phyloP scores from a whole-genome alignment of 1,140 invertebrate genomes.

The Atta cephalotes region DNA sequence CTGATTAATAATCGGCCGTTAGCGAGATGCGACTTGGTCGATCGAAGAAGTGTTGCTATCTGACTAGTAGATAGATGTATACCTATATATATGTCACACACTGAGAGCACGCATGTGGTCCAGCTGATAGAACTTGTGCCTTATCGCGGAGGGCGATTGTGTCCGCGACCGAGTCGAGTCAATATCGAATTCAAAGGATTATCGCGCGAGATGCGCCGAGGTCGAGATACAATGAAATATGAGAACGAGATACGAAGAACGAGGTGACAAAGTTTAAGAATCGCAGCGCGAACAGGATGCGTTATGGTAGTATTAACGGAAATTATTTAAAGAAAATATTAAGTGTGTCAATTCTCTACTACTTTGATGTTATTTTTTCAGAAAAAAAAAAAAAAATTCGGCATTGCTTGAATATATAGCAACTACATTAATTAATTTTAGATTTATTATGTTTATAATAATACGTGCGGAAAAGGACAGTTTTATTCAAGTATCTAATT shows the following conservation, averaged over 20 bases:
- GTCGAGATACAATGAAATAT: slow-evolving; percentile 36
- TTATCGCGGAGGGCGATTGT: slow-evolving; percentile 51
- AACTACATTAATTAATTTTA: background rate
- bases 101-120: slow-evolving; percentile 6
- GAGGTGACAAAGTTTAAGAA: background rate
- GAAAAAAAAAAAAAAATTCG: background rate
- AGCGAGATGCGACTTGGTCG: background rate
- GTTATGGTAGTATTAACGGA: background rate
- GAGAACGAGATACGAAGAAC: background rate
- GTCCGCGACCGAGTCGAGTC: slow-evolving; percentile 33
- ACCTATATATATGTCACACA: background rate
- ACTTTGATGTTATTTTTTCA: background rate
- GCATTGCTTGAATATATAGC: too few species aligned
- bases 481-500: too few species aligned
- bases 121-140: slow-evolving; percentile 37
- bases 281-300: background rate
- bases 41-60: background rate
- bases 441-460: background rate
- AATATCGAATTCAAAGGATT: slow-evolving; percentile 56
- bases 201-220: slow-evolving; percentile 34
- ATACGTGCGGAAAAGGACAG: too few species aligned
- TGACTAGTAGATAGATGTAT: background rate
- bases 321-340: background rate
- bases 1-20: slow-evolving; percentile 51
- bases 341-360: background rate